Conservation (phyloP, 2,888 invertebrate genomes). For the Aporophyla nigra region DNA sequence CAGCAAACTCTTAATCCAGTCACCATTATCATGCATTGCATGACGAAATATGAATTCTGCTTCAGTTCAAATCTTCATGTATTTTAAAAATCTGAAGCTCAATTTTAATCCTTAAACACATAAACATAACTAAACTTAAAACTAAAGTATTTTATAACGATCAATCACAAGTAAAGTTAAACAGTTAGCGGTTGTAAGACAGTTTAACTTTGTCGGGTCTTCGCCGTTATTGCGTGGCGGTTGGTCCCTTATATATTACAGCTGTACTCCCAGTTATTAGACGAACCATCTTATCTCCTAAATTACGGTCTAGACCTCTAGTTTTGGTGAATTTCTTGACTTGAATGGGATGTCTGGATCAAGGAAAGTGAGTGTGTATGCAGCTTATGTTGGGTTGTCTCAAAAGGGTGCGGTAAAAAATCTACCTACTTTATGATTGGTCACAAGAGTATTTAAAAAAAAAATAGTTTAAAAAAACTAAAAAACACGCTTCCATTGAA, state of each 20-base stretch:
- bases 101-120: neutral
- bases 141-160: constrained; percentile 44
- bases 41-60: neutral
- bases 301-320: constrained; percentile 51
- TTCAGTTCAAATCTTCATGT: neutral
- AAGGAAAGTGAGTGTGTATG: constrained; percentile 11
- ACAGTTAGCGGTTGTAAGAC: constrained; percentile 48
- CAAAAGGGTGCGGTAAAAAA: neutral
- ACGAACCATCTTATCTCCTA: constrained; percentile 54
- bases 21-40: neutral
- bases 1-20: neutral
- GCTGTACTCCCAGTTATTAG: constrained; percentile 48
- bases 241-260: constrained; percentile 46
- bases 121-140: constrained; percentile 13
- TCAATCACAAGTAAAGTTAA: constrained; percentile 51
- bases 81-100: neutral
- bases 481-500: no score
- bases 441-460: neutral
- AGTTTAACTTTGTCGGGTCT: constrained; percentile 45
- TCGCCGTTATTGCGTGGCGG: constrained; percentile 44
- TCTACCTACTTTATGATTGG: neutral
- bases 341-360: constrained; percentile 38
- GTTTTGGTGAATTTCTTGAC: constrained; percentile 33
- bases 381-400: neutral
- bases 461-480: no score